Evolutionary conservation across 2,888 invertebrate species (phyloP).

Genomic region (Leucania comma): DNA sequence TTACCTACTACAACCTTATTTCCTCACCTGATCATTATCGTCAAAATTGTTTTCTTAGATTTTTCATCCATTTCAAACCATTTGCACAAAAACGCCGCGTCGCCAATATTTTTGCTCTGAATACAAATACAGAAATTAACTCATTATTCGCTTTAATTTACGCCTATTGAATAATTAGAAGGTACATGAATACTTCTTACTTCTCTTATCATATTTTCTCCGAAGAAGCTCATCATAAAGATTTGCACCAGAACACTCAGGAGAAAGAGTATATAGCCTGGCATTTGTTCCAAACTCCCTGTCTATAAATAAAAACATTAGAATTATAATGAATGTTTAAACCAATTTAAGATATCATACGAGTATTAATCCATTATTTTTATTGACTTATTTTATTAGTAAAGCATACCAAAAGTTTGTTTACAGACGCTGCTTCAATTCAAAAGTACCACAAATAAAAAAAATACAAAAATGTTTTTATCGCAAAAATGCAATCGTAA

Average conservation of each 20-base stretch:
- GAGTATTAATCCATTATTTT: too few species aligned
- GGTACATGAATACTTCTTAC: conserved; percentile 60
- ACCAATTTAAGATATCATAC: too few species aligned
- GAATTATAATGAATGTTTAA: background rate
- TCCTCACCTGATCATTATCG: conserved; percentile 74
- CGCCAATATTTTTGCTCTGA: conserved; percentile 78
- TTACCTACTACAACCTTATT: background rate
- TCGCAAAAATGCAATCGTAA: too few species aligned
- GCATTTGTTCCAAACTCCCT: conserved; percentile 73
- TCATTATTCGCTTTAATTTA: conserved; percentile 20
- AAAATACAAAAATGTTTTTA: too few species aligned
- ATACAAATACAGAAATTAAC: conserved; percentile 45
- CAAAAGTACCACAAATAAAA: too few species aligned
- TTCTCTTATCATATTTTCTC: conserved; percentile 80
- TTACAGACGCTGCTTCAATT: too few species aligned
- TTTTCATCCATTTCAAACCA: conserved; percentile 81
- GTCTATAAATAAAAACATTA: conserved; percentile 53
- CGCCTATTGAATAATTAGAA: conserved; percentile 13
- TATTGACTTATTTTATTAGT: too few species aligned
- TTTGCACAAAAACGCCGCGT: conserved; percentile 77
- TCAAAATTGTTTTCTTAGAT: conserved; percentile 76
- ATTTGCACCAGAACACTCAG: conserved; percentile 79
- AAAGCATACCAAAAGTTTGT: too few species aligned
- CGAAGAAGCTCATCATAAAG: conserved; percentile 82
- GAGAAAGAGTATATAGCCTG: conserved; percentile 79